Conservation (phyloP, 2,797 vertebrate species). For the Gallinago stenura region DNA sequence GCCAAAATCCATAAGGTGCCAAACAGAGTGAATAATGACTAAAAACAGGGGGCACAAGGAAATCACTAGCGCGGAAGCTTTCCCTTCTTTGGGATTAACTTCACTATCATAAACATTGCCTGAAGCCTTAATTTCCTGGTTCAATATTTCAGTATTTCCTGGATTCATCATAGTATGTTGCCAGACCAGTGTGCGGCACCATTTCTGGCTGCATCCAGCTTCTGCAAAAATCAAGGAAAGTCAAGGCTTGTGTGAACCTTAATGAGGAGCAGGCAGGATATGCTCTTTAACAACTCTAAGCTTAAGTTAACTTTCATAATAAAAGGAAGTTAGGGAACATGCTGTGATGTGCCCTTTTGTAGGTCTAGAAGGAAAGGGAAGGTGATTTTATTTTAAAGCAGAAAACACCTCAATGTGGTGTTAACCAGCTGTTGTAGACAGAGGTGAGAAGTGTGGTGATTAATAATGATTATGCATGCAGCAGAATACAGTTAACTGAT, state of each 20-base stretch:
- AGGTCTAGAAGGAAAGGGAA: not conserved
- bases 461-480: slow-evolving; percentile 9
- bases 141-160: not conserved
- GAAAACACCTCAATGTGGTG: slow-evolving; percentile 37
- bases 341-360: not conserved
- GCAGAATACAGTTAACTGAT: slow-evolving; percentile 29
- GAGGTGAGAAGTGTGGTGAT: not conserved
- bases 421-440: slow-evolving; percentile 31
- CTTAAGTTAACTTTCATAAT: not conserved
- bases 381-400: slow-evolving; percentile 6
- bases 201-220: not conserved
- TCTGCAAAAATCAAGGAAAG: not conserved
- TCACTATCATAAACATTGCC: not conserved
- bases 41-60: not conserved
- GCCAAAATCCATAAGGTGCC: not conserved
- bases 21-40: not conserved
- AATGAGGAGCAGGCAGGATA: not conserved
- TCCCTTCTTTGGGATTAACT: not conserved
- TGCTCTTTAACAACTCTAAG: not conserved
- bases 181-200: not conserved
- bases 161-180: not conserved
- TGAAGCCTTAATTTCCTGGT: not conserved
- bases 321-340: not conserved
- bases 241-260: not conserved
- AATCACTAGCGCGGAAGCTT: not conserved